Base-by-base conservation (phyloP, 1,140 invertebrate species). In the Trachymyrmex cornetzi region DNA sequence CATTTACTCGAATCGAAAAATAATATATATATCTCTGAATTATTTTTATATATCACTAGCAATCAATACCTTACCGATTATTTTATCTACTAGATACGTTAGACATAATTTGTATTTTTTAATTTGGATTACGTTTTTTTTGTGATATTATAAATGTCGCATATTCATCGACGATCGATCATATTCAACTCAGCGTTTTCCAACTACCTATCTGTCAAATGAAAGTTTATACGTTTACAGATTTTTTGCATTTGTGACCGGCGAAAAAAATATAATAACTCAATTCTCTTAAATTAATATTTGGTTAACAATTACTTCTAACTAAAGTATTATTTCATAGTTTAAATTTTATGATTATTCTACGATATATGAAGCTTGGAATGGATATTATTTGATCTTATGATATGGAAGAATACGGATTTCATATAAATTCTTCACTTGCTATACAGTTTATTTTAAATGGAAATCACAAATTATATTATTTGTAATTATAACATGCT, bases 141-240 rank as follows among this genome's bases (percentile, higher is more conserved):
- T 69, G n/a, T 67, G 4, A 34, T 38, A 38, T 66, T 19, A 24
- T 48, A 14, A 38, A n/a, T 72, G 24, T 72, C 24, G 24, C 9
- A 34, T 27, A 50, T 19, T 55, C 48, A 72, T 55, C 69, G 50
- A 72, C 69, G 19, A 55, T 72, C 69, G 69, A 30, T 72, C 44
- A 72, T 9, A 27, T 48, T 72, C 19, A 22, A 12, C 4, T 71
- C 44, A 48, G 12, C 3, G 16, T 55, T 57, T 3, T 34, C 19
- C 6, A 34, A 4, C 57, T 74, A 57, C 19, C 50, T 27, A 16
- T 71, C 19, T 19, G 27, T n/a, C 44, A 71, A 11, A 22, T 5
- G 6, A 38, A 55, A 22, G 4, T 34, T 57, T 74, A 74, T 34
- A 34, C 11, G 50, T 57, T 72, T 30, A 5, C 0, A 4, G 4